Conservation (phyloP, 2,888 invertebrate species). For the Cerastoderma edule region DNA sequence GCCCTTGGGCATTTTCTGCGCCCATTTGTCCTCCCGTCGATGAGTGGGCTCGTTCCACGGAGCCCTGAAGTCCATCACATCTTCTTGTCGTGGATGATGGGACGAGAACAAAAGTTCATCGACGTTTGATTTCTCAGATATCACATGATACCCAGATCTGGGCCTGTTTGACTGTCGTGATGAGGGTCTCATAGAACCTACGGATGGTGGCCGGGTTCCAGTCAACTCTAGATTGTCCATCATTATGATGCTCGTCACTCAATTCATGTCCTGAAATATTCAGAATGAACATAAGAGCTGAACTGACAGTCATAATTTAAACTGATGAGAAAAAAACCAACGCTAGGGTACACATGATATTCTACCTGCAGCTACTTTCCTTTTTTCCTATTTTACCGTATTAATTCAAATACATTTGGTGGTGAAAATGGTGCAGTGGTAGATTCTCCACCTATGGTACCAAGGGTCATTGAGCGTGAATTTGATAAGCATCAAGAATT, state of each 20-base stretch:
- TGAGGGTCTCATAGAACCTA: conserved; percentile 29
- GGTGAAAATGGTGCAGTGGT: no score
- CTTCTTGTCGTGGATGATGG: conserved; percentile 51
- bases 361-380: no score
- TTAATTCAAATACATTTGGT: no score
- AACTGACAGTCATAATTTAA: background rate
- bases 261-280: background rate
- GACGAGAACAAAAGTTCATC: conserved; percentile 75
- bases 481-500: no score
- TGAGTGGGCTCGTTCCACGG: conserved; percentile 53
- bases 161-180: conserved; percentile 44
- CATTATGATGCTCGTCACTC: background rate
- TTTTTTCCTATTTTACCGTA: no score
- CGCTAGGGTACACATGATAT: no score
- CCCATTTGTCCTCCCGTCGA: conserved; percentile 45
- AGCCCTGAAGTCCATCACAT: conserved; percentile 41
- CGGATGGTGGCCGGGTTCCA: conserved; percentile 56
- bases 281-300: background rate
- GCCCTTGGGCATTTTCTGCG: conserved; percentile 49
- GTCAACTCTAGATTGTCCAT: conserved; percentile 51
- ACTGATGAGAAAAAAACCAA: no score
- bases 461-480: no score
- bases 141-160: conserved; percentile 66
- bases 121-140: conserved; percentile 65
- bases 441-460: no score